Percentiles rank a stretch among this genome's conserved stretches.
Conservation (phyloP, 2,113 vertebrate species). For the Pomatorhinus ruficollis region DNA sequence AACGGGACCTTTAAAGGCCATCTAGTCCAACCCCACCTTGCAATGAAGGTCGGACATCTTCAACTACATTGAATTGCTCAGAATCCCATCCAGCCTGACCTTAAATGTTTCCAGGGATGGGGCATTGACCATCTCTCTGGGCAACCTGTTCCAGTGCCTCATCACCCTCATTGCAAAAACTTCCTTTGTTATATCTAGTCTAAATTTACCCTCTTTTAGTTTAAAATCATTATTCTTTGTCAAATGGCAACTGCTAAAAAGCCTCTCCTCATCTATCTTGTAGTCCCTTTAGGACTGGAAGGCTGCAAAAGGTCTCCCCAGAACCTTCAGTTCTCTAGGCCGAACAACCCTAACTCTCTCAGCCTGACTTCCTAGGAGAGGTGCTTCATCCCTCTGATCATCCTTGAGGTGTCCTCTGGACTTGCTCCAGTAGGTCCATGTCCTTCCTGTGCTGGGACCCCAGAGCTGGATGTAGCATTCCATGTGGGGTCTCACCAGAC, state of each 20-base stretch:
- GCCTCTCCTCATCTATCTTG: background rate
- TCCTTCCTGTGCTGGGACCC: background rate
- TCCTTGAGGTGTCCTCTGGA: background rate
- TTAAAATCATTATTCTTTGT: background rate
- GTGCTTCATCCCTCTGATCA: background rate
- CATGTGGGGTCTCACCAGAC: background rate
- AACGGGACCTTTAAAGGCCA: background rate
- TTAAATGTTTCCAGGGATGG: background rate
- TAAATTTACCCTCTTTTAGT: background rate
- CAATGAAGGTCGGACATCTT: background rate
- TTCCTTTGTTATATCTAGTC: background rate
- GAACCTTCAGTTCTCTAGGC: background rate
- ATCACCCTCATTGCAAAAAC: background rate
- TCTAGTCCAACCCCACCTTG: background rate
- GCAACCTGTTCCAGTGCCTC: background rate
- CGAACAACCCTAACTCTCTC: background rate
- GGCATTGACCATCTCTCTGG: no score
- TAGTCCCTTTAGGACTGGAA: background rate
- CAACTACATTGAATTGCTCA: background rate
- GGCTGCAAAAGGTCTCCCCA: background rate
- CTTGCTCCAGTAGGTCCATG: accelerated
- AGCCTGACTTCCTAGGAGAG: background rate
- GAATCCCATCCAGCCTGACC: background rate
- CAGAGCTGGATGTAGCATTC: background rate
- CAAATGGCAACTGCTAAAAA: background rate